Conservation (phyloP, 1,140 invertebrate genomes). For the Microplitis demolitor region DNA sequence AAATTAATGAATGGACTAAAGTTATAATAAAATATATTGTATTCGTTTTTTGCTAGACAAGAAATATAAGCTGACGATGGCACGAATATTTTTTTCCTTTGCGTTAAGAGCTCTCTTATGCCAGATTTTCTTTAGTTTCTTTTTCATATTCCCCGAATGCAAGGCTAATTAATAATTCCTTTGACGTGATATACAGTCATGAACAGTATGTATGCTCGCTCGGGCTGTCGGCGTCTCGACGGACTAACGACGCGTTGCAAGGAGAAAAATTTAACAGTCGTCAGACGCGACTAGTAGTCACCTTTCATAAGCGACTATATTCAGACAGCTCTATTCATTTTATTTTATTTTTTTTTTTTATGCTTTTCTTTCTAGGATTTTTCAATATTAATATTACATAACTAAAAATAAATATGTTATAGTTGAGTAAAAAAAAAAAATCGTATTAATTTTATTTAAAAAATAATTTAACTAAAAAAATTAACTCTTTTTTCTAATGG, state of each 20-base stretch:
- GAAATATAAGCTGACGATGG: neutral
- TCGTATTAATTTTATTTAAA: no score
- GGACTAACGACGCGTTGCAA: neutral
- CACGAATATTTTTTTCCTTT: neutral
- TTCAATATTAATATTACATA: no score
- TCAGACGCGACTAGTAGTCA: constrained; percentile 1
- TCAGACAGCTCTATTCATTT: no score
- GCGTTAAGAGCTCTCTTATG: neutral
- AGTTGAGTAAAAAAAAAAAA: no score
- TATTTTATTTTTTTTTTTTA: no score
- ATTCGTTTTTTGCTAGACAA: no score
- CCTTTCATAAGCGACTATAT: no score
- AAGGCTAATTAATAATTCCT: constrained; percentile 24
- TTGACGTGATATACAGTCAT: neutral
- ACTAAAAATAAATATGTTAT: no score
- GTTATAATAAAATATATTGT: no score
- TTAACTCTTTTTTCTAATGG: no score
- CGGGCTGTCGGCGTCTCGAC: constrained; percentile 7
- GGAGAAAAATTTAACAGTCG: constrained; percentile 13
- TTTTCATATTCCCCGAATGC: constrained; percentile 15
- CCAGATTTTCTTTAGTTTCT: neutral
- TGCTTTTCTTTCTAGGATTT: no score
- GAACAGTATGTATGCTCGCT: neutral
- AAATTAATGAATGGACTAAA: neutral
- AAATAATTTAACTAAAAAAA: no score